Evolutionary conservation across 2,888 invertebrate species (phyloP), one percentile per base, ranked within the genome.

Genomic region (Gymnocheta viridis): DNA sequence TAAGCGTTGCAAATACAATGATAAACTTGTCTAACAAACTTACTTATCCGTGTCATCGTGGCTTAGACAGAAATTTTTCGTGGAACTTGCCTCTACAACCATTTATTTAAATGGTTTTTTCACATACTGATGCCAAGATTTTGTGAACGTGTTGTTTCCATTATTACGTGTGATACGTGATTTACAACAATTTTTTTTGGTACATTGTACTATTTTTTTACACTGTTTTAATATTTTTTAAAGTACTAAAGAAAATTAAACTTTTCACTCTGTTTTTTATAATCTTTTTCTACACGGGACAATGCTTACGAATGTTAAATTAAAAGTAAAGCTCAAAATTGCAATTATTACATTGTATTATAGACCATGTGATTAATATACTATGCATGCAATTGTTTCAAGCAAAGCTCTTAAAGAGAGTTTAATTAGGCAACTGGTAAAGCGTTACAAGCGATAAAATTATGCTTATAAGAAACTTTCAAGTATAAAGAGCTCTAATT

Each of bases 121-220:
- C 76, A 76, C 79, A 70, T 76, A 70, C 70, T 74, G 70, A 51
- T 83, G 74, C 38, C 69, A 80, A 70, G 51, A 79, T 76, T 72
- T 60, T 76, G 51, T 49, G 79, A 76, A 79, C 82, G 74, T 83
- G 82, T 79, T 83, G 41, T 76, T 80, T 51, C 79, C 22, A 70
- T 58, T 80, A 80, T 72, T 78, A 83, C 83, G 76, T 79, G 79
- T 60, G 69, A 77, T 80, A 83, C 83, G 80, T 83, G 83, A 80
- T 79, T 49, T 79, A 12, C n/a, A 62, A 56, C 22, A 58, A 54
- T 38, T 74, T 62, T 62, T n/a, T 27, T 38, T 60, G n/a, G 35
- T 38, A 12, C 12, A 1, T 54, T 78, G n/a, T 24, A 4, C n/a
- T 10, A 27, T 6, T 51, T 47, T 54, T 54, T 49, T 29, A 17